These are phyloP conservation scores for Ptychoptera contaminata DNA, from an alignment of 2,888 invertebrate species.

Conservation along the genomic window DNA sequence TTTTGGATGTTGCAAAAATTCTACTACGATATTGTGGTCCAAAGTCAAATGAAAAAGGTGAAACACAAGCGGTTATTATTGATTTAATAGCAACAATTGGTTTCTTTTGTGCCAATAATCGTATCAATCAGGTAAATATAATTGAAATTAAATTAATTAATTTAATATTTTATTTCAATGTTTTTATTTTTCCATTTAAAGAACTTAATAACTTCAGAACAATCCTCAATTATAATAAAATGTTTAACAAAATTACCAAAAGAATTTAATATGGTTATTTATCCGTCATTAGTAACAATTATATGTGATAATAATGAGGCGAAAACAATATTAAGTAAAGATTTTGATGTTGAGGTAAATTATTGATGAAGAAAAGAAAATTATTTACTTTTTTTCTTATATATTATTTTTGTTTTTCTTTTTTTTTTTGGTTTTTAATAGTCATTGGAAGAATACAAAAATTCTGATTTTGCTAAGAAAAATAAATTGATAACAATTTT, in stretches of 20 bases:
- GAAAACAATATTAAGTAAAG: slow-evolving; percentile 24
- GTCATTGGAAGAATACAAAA: slow-evolving; percentile 29
- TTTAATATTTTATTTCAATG: background rate
- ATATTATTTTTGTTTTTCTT: background rate
- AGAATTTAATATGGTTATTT: slow-evolving; percentile 27
- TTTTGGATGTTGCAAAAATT: slow-evolving; percentile 27
- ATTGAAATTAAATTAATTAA: too few relatives aligned
- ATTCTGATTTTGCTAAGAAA: slow-evolving; percentile 26
- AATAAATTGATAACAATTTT: slow-evolving; percentile 25
- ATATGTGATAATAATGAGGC: slow-evolving; percentile 27
- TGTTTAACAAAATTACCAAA: slow-evolving; percentile 27
- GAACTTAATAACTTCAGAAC: slow-evolving; percentile 28
- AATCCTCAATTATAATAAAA: slow-evolving; percentile 27
- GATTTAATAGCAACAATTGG: slow-evolving; percentile 30
- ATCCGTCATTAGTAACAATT: slow-evolving; percentile 29
- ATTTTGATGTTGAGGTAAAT: slow-evolving; percentile 29
- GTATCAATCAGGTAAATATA: slow-evolving; percentile 24
- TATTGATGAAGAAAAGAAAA: background rate
- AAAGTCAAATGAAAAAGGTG: slow-evolving; percentile 21
- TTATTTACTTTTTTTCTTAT: background rate
- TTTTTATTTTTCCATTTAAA: slow-evolving; percentile 7
- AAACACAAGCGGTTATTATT: slow-evolving; percentile 27
- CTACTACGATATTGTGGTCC: slow-evolving; percentile 25
- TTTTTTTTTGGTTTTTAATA: slow-evolving; percentile 9
- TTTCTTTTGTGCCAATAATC: slow-evolving; percentile 29